phyloP scores from a whole-genome alignment of 2,113 vertebrate genomes.

The Camelus dromedarius region DNA sequence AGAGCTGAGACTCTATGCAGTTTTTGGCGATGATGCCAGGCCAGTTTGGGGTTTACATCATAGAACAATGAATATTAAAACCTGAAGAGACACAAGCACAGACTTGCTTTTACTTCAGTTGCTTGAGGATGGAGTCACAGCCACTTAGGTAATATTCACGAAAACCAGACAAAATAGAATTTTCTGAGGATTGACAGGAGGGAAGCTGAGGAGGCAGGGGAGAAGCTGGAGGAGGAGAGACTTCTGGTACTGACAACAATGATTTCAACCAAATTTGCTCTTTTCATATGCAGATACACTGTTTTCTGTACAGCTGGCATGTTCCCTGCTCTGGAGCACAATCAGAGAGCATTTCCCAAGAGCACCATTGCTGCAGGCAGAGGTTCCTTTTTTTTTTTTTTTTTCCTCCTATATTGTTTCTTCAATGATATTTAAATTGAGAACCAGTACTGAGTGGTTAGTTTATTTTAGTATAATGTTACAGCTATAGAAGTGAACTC shows the following conservation, averaged over 20 bases:
- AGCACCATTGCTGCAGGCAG: background rate
- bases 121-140: background rate
- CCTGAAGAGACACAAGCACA: background rate
- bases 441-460: background rate
- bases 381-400: background rate
- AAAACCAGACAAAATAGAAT: conserved; percentile 58
- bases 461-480: conserved; percentile 55
- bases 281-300: conserved; percentile 75
- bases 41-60: background rate
- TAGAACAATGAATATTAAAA: background rate
- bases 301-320: conserved; percentile 62
- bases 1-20: background rate
- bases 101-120: conserved; percentile 33
- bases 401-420: background rate
- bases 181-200: conserved; percentile 55
- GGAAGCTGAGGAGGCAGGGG: conserved; percentile 12
- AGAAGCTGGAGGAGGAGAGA: conserved; percentile 49
- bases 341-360: background rate
- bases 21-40: background rate
- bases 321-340: background rate
- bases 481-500: background rate
- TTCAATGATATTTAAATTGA: conserved; percentile 14
- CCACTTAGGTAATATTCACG: conserved; percentile 47
- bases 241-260: conserved; percentile 70
- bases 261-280: conserved; percentile 77